phyloP scores from a whole-genome alignment of 2,113 vertebrate species.

The Thalassoma bifasciatum region DNA sequence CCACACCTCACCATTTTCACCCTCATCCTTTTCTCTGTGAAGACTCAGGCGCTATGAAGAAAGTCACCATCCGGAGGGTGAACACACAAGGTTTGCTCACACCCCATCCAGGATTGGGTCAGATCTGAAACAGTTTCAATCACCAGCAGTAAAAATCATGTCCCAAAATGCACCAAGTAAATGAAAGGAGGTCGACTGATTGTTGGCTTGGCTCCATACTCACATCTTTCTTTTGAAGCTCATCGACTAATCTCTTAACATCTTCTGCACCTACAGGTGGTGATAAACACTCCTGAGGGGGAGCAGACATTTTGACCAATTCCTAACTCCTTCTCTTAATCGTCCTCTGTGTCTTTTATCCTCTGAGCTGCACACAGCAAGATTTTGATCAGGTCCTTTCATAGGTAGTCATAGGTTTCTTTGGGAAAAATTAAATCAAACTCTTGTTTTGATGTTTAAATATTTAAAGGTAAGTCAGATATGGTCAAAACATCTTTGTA shows the following conservation, averaged over 20 bases:
- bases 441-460: neutral
- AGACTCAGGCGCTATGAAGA: constrained; percentile 93
- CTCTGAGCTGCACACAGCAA: constrained; percentile 19
- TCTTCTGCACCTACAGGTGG: constrained; percentile 51
- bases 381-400: constrained; percentile 24
- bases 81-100: constrained; percentile 91
- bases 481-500: constrained; percentile 12
- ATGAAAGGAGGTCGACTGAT: constrained; percentile 35
- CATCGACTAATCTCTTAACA: constrained; percentile 33
- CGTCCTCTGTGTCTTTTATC: neutral
- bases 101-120: constrained; percentile 68
- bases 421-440: neutral
- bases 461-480: neutral
- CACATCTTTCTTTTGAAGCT: constrained; percentile 7
- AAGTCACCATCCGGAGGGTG: constrained; percentile 87
- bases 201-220: constrained; percentile 15
- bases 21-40: constrained; percentile 83
- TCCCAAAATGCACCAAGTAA: constrained; percentile 19
- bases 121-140: constrained; percentile 29
- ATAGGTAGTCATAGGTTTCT: neutral
- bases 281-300: constrained; percentile 34
- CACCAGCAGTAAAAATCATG: neutral
- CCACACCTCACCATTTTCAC: constrained; percentile 82
- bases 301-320: too few relatives aligned
- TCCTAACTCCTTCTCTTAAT: constrained; percentile 10